Conservation (phyloP, 2,113 vertebrate genomes). For the Alaudala cheleensis region DNA sequence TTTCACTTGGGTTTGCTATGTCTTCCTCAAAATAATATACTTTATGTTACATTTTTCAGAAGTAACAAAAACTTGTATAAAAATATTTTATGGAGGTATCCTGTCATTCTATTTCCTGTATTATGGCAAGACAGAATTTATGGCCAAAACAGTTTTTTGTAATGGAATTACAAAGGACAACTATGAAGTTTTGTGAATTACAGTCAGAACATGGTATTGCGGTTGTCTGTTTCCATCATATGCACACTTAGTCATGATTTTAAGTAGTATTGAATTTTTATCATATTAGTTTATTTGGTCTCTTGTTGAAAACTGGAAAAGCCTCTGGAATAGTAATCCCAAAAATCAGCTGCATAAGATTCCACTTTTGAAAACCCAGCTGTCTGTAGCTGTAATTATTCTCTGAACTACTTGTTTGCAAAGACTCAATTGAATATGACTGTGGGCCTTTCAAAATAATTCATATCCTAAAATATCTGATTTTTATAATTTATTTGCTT, state of each 20-base stretch:
- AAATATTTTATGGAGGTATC: background rate
- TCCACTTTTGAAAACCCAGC: constrained; percentile 27
- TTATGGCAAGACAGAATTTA: background rate
- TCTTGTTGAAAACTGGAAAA: background rate
- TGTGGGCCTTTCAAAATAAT: background rate
- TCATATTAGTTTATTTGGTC: background rate
- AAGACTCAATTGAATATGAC: background rate
- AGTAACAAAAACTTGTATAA: background rate
- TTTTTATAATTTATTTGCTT: background rate
- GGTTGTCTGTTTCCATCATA: background rate
- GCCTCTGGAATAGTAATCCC: background rate
- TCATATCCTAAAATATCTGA: background rate
- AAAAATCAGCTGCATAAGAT: constrained; percentile 19
- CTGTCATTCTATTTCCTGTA: background rate
- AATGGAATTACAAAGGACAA: background rate
- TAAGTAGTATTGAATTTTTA: background rate
- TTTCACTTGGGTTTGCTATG: background rate
- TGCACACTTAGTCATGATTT: background rate
- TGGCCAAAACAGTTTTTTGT: background rate
- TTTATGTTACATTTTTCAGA: background rate
- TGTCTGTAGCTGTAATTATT: constrained; percentile 25
- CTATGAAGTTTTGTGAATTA: background rate
- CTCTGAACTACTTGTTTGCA: constrained; percentile 18
- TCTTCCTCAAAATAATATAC: background rate
- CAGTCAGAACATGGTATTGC: background rate